phyloP scores from a whole-genome alignment of 2,888 invertebrate species.

The Prosapia bicincta region DNA sequence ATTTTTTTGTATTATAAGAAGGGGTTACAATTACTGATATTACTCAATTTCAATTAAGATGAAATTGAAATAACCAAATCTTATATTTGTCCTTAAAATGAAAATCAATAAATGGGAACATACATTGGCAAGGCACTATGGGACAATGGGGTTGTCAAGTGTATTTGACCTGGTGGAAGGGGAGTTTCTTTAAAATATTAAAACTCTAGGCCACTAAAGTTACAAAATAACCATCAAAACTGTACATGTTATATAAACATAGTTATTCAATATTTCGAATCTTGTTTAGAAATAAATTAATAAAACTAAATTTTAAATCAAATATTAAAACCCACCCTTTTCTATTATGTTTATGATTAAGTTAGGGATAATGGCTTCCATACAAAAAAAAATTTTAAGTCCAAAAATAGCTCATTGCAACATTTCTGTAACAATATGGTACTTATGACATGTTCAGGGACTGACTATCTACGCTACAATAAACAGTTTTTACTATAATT shows the following conservation, averaged over 20 bases:
- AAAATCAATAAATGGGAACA: conserved; percentile 21
- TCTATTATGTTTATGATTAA: background rate
- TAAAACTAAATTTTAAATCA: background rate
- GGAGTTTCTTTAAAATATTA: background rate
- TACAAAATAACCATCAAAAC: background rate
- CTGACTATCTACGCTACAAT: background rate
- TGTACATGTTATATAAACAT: background rate
- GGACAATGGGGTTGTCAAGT: conserved; percentile 4
- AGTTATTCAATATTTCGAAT: background rate
- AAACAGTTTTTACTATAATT: background rate
- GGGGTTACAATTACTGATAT: too few relatives aligned
- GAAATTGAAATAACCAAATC: too few relatives aligned
- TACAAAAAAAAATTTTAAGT: background rate
- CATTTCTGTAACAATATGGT: background rate
- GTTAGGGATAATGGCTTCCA: conserved; percentile 7
- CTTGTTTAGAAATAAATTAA: background rate
- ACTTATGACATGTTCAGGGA: background rate
- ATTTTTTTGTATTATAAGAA: too few relatives aligned
- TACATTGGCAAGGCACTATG: conserved; percentile 18
- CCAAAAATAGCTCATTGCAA: background rate
- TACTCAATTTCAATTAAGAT: too few relatives aligned
- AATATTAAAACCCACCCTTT: background rate
- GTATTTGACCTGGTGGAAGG: background rate
- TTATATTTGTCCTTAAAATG: too few relatives aligned
- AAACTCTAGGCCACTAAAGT: background rate